Percentiles rank a stretch among this genome's conserved stretches.
phyloP scores from a whole-genome alignment of 2,113 vertebrate species.

The Turnix velox region DNA sequence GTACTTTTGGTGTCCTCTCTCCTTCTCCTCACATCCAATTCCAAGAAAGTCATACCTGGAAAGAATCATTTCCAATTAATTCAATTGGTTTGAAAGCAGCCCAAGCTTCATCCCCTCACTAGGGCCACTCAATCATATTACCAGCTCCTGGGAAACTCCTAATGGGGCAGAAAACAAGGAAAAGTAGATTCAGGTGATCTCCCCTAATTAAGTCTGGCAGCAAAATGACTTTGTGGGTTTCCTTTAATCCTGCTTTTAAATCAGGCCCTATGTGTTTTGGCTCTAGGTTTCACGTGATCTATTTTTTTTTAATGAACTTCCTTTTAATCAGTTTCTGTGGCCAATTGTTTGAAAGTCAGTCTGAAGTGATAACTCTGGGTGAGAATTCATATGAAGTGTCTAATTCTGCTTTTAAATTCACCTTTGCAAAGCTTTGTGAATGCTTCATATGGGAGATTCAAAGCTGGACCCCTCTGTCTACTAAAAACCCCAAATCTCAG shows the following conservation, averaged over 20 bases:
- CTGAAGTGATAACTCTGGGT: background rate
- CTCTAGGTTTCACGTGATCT: background rate
- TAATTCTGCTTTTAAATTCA: constrained; percentile 21
- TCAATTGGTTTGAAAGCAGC: constrained; percentile 57
- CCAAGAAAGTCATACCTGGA: constrained; percentile 60
- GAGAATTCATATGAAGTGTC: background rate
- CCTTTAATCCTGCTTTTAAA: constrained; percentile 39
- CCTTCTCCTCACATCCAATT: constrained; percentile 40
- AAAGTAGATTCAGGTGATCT: constrained; percentile 47
- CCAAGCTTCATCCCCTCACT: constrained; percentile 38
- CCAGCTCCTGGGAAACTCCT: constrained; percentile 27
- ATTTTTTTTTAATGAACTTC: constrained; percentile 4
- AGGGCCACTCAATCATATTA: constrained; percentile 62
- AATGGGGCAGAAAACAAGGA: constrained; percentile 46
- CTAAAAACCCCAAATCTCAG: background rate
- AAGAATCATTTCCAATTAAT: constrained; percentile 62
- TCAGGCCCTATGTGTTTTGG: constrained; percentile 20
- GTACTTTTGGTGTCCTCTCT: background rate
- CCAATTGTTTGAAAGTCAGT: background rate
- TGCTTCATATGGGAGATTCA: background rate
- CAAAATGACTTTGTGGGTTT: constrained; percentile 24
- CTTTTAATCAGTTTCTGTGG: background rate
- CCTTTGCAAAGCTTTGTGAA: background rate
- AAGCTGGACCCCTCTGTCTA: background rate
- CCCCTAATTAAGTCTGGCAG: constrained; percentile 49